A percentile compares a stretch with the other conserved stretches of the same genome.
Conservation (phyloP, 2,888 invertebrate species). For the Campoplex capitator region DNA sequence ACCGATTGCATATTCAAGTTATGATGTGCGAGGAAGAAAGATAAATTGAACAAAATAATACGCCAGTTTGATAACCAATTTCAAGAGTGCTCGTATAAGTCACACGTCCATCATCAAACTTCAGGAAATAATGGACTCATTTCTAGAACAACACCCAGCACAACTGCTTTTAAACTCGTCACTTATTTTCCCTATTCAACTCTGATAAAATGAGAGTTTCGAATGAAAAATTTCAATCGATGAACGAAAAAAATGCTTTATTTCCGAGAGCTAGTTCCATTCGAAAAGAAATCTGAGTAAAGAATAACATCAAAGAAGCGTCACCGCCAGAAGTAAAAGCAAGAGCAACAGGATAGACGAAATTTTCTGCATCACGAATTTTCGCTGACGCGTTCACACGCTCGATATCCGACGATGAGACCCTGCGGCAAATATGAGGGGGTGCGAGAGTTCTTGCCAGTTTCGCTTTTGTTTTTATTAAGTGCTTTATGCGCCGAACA, state of each 20-base stretch:
- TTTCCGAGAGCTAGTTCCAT: neutral
- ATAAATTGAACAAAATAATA: neutral
- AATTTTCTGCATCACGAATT: constrained; percentile 47
- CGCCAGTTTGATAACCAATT: constrained; percentile 1
- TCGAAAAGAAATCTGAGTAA: neutral
- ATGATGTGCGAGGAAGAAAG: neutral
- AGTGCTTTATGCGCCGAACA: constrained; percentile 13
- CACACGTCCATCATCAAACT: neutral
- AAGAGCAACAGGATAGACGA: constrained; percentile 17
- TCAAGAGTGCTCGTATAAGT: neutral
- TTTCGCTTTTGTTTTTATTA: neutral
- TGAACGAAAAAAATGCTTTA: neutral
- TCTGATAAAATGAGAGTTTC: neutral
- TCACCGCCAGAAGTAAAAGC: neutral
- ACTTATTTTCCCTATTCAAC: neutral
- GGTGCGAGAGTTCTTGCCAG: neutral
- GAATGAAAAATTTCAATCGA: neutral
- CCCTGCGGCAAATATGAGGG: neutral
- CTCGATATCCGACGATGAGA: constrained; percentile 46
- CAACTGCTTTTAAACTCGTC: neutral
- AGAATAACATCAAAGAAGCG: constrained; percentile 42
- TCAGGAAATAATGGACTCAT: neutral
- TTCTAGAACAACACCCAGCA: neutral
- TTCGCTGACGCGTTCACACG: constrained; percentile 47
- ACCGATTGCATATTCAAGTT: neutral